A percentile compares a stretch with the other conserved stretches of the same genome.
phyloP scores from a whole-genome alignment of 2,888 invertebrate species.

The Tachina lurida region DNA sequence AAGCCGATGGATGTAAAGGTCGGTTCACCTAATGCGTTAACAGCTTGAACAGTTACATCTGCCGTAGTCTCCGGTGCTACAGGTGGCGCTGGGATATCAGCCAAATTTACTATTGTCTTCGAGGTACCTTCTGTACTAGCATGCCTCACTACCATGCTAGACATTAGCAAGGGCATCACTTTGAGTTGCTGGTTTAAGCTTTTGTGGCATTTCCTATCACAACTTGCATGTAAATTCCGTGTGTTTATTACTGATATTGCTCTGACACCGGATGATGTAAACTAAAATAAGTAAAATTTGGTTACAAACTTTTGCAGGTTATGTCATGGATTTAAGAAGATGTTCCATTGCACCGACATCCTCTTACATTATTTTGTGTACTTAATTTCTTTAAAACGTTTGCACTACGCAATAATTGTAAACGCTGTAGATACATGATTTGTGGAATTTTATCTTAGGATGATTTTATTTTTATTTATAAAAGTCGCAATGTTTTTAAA shows the following conservation, averaged over 20 bases:
- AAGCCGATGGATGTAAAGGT: slow-evolving; percentile 92
- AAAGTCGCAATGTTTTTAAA: slow-evolving; percentile 62
- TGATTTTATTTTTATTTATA: slow-evolving; percentile 47
- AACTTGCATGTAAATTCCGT: slow-evolving; percentile 75
- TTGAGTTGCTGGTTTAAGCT: slow-evolving; percentile 35
- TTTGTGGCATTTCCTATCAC: slow-evolving; percentile 36
- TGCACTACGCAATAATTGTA: slow-evolving; percentile 76
- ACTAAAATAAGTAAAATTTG: slow-evolving; percentile 56
- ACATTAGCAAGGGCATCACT: slow-evolving; percentile 50
- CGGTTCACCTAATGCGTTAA: slow-evolving; percentile 86
- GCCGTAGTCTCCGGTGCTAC: slow-evolving; percentile 71
- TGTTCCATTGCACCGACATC: not conserved
- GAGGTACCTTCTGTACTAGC: slow-evolving; percentile 74
- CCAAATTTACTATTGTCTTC: slow-evolving; percentile 75
- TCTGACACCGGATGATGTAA: slow-evolving; percentile 48
- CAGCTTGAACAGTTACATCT: slow-evolving; percentile 66
- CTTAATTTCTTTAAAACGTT: slow-evolving; percentile 67
- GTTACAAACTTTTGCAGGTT: slow-evolving; percentile 77
- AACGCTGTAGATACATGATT: slow-evolving; percentile 75
- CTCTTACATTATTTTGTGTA: slow-evolving; percentile 75
- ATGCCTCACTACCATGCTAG: slow-evolving; percentile 73
- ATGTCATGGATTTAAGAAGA: slow-evolving; percentile 75
- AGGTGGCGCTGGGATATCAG: slow-evolving; percentile 79
- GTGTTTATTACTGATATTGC: slow-evolving; percentile 49
- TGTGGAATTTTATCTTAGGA: slow-evolving; percentile 53